Percentiles rank a stretch among this genome's conserved stretches.
Evolutionary conservation across 2,113 vertebrate genomes (phyloP).

Genomic region (Quiscalus mexicanus): DNA sequence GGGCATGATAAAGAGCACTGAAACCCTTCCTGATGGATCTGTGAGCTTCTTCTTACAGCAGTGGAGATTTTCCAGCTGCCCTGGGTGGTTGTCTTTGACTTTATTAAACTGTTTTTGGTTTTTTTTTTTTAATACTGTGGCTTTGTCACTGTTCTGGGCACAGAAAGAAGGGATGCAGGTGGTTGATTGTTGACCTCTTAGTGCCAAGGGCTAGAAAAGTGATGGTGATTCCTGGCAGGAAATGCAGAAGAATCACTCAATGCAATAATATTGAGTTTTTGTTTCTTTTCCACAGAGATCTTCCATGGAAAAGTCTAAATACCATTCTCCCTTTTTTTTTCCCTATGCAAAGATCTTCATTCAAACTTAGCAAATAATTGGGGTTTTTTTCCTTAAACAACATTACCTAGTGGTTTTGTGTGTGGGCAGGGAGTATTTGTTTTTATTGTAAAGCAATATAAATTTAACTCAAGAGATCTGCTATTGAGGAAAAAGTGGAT

Average conservation of each 20-base stretch:
- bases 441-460: background rate
- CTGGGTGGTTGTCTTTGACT: background rate
- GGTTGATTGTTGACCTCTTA: background rate
- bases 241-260: background rate
- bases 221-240: background rate
- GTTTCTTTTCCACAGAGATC: background rate
- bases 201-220: background rate
- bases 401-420: background rate
- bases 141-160: background rate
- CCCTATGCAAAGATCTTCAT: background rate
- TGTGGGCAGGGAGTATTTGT: background rate
- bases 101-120: background rate
- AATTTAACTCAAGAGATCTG: background rate
- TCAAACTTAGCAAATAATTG: background rate
- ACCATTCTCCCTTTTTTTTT: background rate
- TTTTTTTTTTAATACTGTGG: background rate
- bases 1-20: background rate
- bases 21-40: background rate
- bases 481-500: slow-evolving; percentile 12
- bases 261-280: background rate
- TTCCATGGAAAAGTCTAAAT: background rate
- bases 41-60: background rate
- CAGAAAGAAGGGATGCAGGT: background rate
- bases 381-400: background rate
- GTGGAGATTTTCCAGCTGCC: background rate